phyloP scores from a whole-genome alignment of 1,140 invertebrate species.

The Cyclina sinensis region DNA sequence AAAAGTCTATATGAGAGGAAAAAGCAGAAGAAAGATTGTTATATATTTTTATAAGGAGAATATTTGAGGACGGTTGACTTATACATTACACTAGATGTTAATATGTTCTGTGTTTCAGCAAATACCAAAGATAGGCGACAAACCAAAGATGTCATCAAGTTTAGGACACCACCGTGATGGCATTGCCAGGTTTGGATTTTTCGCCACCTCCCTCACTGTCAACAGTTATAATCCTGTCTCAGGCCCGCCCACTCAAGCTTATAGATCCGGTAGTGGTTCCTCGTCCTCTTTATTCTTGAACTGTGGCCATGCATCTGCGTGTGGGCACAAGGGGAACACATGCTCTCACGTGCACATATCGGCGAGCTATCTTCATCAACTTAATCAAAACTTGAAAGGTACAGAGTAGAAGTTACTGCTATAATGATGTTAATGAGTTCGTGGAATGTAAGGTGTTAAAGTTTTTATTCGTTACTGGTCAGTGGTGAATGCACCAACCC shows the following conservation, averaged over 20 bases:
- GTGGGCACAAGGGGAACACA: background rate
- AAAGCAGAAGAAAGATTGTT: too few species aligned
- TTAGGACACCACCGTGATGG: background rate
- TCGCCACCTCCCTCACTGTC: conserved; percentile 40
- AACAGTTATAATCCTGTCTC: conserved; percentile 39
- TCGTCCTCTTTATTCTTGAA: background rate
- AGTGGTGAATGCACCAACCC: too few species aligned
- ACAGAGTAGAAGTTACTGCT: background rate
- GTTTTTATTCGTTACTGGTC: too few species aligned
- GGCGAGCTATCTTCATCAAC: background rate
- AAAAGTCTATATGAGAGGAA: too few species aligned
- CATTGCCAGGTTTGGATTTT: conserved; percentile 5
- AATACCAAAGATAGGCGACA: conserved; percentile 22
- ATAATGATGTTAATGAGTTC: too few species aligned
- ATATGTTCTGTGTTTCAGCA: conserved; percentile 19
- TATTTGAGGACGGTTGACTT: too few species aligned
- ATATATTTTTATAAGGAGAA: too few species aligned
- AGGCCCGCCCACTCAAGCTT: background rate
- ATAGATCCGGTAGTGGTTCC: background rate
- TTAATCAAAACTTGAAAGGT: conserved; percentile 27
- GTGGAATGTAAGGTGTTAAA: too few species aligned
- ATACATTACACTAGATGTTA: too few species aligned
- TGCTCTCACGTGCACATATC: background rate
- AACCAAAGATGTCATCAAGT: background rate
- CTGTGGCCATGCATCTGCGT: background rate